These are phyloP conservation scores for Centropus unirufus DNA, from an alignment of 2,113 vertebrate species.

Conservation along the genomic window DNA sequence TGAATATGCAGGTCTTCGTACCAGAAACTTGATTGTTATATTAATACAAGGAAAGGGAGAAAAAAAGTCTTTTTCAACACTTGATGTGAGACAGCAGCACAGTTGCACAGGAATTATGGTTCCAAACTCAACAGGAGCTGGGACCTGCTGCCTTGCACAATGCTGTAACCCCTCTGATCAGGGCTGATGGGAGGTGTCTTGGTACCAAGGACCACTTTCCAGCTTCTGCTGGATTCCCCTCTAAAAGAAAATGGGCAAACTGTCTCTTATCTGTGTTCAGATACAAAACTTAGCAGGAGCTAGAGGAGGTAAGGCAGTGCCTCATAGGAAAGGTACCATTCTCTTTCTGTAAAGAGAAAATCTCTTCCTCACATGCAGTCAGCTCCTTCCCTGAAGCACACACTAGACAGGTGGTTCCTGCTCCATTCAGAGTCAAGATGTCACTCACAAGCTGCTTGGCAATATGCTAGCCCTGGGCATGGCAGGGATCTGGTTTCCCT, in stretches of 20 bases:
- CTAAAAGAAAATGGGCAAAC: background rate
- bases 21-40: background rate
- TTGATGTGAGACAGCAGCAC: background rate
- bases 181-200: background rate
- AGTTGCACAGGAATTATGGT: background rate
- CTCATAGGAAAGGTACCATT: background rate
- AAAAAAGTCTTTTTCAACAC: background rate
- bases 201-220: background rate
- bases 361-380: background rate
- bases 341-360: background rate
- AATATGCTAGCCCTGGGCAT: background rate
- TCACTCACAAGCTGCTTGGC: background rate
- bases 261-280: background rate
- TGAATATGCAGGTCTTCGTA: background rate
- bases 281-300: background rate
- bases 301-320: background rate
- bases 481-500: background rate
- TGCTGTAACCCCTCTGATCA: background rate
- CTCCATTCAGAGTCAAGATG: background rate
- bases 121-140: background rate
- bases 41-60: background rate
- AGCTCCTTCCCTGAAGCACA: background rate
- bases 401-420: accelerated
- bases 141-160: background rate
- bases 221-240: background rate